Base-by-base conservation (phyloP, 2,113 vertebrate species). In the Narcine bancroftii region DNA sequence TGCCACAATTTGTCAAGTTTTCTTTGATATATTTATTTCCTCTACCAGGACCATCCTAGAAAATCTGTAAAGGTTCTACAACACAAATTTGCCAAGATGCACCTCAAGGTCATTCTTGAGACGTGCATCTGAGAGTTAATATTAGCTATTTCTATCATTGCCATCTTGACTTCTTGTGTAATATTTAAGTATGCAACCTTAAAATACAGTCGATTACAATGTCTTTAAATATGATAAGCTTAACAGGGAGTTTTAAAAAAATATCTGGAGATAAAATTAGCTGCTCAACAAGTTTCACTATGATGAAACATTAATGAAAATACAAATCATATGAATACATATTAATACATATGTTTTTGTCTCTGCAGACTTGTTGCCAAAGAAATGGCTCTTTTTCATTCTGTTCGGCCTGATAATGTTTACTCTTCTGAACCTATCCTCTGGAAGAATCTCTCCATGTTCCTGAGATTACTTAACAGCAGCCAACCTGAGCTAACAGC, bases 321-420 rank as follows among this genome's bases (percentile, higher is more conserved):
- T 53, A 17, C 19, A 13, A 56, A 56, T 60, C 3, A 87, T 39
- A 21, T 21, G 10, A 60, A 36, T 6, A 60, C n/a, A 36, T 60
- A 60, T 19, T 63, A 60, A 36, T 24, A 63, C 50, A 36, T 60
- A 5, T 36, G 1, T 69, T 47, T 17, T 83, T 66, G 19, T n/a
- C 72, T 10, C 92, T 29, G 33, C 92, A 97, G 96, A 93, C 93
- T 96, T 93, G 95, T 96, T 13, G 96, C 96, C 6, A 66, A 92
- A 17, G 96, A 96, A 93, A 93, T 96, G 95, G 96, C 95, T 73
- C 96, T 92, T 92, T 94, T 97, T 92, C 96, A 96, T 94, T 94
- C 95, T 0, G 96, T 96, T 92, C 93, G 93, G 93, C 93, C 93
- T 17, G 92, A 94, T n/a, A 92, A 92, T 21, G 75, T 83, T 71